A percentile compares a stretch with the other conserved stretches of the same genome.
phyloP scores from a whole-genome alignment of 1,140 invertebrate genomes.

The Panulirus ornatus region DNA sequence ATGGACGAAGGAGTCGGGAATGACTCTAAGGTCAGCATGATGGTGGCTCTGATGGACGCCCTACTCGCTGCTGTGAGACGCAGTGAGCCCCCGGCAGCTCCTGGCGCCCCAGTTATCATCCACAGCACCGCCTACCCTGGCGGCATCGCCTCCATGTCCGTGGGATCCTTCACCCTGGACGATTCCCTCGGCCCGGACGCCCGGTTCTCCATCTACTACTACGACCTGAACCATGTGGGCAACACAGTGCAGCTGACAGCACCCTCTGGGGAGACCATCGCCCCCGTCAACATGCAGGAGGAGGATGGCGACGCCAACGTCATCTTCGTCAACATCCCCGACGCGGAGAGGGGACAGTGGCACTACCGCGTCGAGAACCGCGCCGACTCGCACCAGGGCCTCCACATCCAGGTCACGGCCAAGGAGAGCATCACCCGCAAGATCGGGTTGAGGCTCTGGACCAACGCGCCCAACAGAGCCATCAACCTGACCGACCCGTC shows the following conservation, averaged over 20 bases:
- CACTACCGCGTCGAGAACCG: slow-evolving; percentile 73
- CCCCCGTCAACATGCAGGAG: slow-evolving; percentile 74
- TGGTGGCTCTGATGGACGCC: slow-evolving; percentile 77
- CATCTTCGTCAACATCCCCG: slow-evolving; percentile 73
- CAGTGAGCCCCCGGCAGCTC: slow-evolving; percentile 63
- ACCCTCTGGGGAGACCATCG: slow-evolving; percentile 68
- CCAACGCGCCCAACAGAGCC: slow-evolving; percentile 54
- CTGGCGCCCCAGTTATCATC: slow-evolving; percentile 71
- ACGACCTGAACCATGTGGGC: slow-evolving; percentile 75
- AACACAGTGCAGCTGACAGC: slow-evolving; percentile 75
- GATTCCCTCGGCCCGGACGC: slow-evolving; percentile 75
- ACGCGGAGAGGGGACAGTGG: slow-evolving; percentile 74
- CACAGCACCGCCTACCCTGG: slow-evolving; percentile 69
- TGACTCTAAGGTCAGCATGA: slow-evolving; percentile 80
- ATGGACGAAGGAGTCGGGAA: slow-evolving; percentile 80
- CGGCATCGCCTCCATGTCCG: slow-evolving; percentile 73
- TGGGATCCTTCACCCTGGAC: slow-evolving; percentile 75
- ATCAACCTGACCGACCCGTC: slow-evolving; percentile 71
- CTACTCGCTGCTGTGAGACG: slow-evolving; percentile 65
- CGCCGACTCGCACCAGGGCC: slow-evolving; percentile 74
- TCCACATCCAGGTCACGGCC: slow-evolving; percentile 72
- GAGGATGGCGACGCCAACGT: slow-evolving; percentile 75
- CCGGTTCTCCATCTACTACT: slow-evolving; percentile 76
- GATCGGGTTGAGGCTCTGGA: slow-evolving; percentile 73
- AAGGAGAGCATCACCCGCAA: slow-evolving; percentile 62